These are phyloP conservation scores for Podarcis raffonei DNA, from an alignment of 2,113 vertebrate genomes.

Conservation along the genomic window DNA sequence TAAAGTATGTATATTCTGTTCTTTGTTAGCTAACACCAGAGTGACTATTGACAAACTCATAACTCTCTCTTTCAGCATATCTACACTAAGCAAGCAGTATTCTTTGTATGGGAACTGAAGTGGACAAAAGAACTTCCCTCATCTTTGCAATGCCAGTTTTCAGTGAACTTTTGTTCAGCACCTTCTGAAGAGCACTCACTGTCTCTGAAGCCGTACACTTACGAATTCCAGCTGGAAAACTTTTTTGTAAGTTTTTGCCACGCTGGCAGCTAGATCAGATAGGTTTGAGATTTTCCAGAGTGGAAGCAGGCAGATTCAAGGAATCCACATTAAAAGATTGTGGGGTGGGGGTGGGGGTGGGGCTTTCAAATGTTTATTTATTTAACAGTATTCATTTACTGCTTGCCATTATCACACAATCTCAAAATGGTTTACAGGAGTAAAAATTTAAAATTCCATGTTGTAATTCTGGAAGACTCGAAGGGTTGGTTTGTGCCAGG, in stretches of 20 bases:
- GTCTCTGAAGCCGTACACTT: conserved; percentile 86
- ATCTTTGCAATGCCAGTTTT: conserved; percentile 86
- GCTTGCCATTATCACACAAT: too few relatives aligned
- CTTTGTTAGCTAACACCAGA: not conserved
- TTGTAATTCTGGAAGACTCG: not conserved
- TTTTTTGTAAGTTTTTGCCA: conserved; percentile 83
- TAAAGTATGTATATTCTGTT: not conserved
- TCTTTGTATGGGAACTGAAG: conserved; percentile 93
- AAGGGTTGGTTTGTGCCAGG: not conserved
- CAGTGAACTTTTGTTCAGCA: conserved; percentile 83
- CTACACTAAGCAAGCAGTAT: conserved; percentile 88
- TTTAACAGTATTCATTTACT: too few relatives aligned
- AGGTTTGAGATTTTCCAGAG: not conserved
- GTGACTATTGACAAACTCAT: not conserved
- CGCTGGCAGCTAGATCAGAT: not conserved
- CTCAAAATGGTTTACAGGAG: too few relatives aligned
- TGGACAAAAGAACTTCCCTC: conserved; percentile 85
- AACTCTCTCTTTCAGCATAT: conserved; percentile 75
- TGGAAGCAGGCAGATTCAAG: not conserved
- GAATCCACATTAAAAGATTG: not conserved
- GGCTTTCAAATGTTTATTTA: not conserved
- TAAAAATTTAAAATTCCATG: not conserved
- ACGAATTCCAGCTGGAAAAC: conserved; percentile 89
- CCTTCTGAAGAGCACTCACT: conserved; percentile 75
- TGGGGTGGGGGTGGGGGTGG: not conserved